Conservation (phyloP, 2,888 invertebrate species). For the Stegophylla sp. region DNA sequence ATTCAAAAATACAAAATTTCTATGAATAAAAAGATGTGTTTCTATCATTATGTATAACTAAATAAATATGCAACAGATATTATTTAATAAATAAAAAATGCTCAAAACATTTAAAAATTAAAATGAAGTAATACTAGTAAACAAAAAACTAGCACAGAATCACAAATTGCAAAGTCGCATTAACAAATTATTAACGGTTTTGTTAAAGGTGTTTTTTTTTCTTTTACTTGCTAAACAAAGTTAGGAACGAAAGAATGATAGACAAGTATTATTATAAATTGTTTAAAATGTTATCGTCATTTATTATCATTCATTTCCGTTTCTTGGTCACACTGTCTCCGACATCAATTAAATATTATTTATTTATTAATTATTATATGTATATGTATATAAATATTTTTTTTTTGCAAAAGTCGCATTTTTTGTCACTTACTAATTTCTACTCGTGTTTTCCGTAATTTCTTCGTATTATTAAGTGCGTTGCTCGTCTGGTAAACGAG, state of each 20-base stretch:
- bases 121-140: neutral
- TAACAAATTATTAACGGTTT: conserved; percentile 34
- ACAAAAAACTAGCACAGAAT: neutral
- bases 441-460: neutral
- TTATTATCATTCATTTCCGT: neutral
- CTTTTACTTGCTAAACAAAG: neutral
- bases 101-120: neutral
- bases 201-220: conserved; percentile 2
- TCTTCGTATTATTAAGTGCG: neutral
- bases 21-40: neutral
- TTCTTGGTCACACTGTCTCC: conserved; percentile 13
- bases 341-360: conserved; percentile 37
- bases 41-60: neutral
- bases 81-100: neutral
- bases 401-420: conserved; percentile 18
- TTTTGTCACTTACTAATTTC: neutral
- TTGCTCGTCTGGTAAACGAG: conserved; percentile 15
- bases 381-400: no score
- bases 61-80: neutral
- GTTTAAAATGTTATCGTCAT: neutral
- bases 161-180: neutral
- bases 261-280: neutral
- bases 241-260: conserved; percentile 5
- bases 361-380: conserved; percentile 16
- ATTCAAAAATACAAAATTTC: neutral